phyloP scores from a whole-genome alignment of 2,888 invertebrate species.

The Serrognathus titanus region DNA sequence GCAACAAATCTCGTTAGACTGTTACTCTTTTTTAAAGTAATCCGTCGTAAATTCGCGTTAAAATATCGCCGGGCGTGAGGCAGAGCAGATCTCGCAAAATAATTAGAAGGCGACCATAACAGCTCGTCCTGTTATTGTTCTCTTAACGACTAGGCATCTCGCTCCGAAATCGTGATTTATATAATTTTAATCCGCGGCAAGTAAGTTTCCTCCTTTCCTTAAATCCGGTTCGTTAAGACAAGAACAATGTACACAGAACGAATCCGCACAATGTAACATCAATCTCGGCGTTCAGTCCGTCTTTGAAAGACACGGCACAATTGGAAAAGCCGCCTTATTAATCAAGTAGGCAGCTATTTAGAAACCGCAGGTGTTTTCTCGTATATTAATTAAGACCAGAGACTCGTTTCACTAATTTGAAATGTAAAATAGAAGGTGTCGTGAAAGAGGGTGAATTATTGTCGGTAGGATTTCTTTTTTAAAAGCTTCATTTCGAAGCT shows the following conservation, averaged over 20 bases:
- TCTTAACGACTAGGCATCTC: neutral
- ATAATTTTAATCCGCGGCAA: slow-evolving; percentile 9
- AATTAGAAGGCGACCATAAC: neutral
- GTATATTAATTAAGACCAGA: slow-evolving; percentile 29
- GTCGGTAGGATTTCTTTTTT: too few relatives aligned
- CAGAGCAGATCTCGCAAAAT: neutral
- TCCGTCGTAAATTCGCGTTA: neutral
- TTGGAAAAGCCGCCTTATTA: slow-evolving; percentile 21
- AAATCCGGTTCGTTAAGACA: slow-evolving; percentile 12
- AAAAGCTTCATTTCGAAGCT: too few relatives aligned
- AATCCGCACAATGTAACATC: slow-evolving; percentile 9
- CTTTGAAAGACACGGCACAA: slow-evolving; percentile 11
- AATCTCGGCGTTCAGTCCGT: slow-evolving; percentile 11
- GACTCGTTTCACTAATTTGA: slow-evolving; percentile 28
- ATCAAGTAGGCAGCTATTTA: slow-evolving; percentile 21
- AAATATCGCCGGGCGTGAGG: neutral
- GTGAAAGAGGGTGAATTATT: too few relatives aligned
- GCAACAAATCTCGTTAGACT: too few relatives aligned
- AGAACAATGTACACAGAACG: slow-evolving; percentile 11
- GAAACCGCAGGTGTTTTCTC: slow-evolving; percentile 31
- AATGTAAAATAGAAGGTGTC: slow-evolving; percentile 20
- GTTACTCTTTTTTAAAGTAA: too few relatives aligned
- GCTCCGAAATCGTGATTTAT: slow-evolving; percentile 8
- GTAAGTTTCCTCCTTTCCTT: slow-evolving; percentile 6
- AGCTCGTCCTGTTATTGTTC: neutral